These are phyloP conservation scores for Pithecia hirsuta DNA, from an alignment of 2,797 vertebrate species.

Conservation along the genomic window DNA sequence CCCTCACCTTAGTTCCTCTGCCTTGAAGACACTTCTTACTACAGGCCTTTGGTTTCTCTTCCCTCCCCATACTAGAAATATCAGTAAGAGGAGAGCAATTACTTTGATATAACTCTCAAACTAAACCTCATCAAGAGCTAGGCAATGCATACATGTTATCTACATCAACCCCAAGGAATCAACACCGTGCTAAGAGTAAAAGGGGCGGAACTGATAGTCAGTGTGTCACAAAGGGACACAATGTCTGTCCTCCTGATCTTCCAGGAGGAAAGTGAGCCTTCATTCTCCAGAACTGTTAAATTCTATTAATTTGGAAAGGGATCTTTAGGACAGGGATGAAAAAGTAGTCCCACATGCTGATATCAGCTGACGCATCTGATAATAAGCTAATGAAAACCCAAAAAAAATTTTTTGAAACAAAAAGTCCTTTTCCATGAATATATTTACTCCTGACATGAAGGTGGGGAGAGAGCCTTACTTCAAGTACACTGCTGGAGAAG, in stretches of 20 bases:
- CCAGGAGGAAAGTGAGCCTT: neutral
- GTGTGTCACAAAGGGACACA: neutral
- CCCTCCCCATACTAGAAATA: neutral
- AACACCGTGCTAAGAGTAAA: neutral
- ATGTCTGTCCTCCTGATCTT: neutral
- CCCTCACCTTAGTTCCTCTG: neutral
- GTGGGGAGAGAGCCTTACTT: neutral
- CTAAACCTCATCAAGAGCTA: neutral
- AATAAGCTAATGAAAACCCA: neutral
- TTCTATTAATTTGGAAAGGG: neutral
- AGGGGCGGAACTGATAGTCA: neutral
- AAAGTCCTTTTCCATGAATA: neutral
- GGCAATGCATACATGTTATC: neutral
- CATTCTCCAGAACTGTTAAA: neutral
- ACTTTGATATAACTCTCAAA: neutral
- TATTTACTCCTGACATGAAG: neutral
- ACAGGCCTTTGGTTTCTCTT: neutral
- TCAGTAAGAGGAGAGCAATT: neutral
- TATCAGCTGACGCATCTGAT: fast-evolving
- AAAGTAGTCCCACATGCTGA: fast-evolving
- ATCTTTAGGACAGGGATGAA: neutral
- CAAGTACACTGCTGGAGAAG: neutral
- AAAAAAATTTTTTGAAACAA: neutral
- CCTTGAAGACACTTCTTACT: neutral
- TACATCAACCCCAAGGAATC: neutral